A percentile compares a stretch with the other conserved stretches of the same genome.
Evolutionary conservation across 2,797 vertebrate species (phyloP).

Genomic region (Sebastes kiyomatsui): DNA sequence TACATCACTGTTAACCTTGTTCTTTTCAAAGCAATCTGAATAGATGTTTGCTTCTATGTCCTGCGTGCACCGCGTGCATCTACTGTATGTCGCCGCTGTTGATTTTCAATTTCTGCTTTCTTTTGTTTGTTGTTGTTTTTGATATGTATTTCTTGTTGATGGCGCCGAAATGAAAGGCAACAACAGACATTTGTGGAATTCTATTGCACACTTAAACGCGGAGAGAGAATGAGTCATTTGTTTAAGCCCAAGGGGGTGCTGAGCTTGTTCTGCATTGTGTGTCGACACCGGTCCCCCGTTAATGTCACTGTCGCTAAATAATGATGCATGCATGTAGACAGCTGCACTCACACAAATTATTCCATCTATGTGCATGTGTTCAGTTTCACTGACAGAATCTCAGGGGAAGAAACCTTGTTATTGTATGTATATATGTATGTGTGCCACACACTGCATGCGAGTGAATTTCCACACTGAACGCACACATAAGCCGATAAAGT

Average conservation of each 20-base stretch:
- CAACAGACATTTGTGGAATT: constrained; percentile 37
- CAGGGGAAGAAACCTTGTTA: constrained; percentile 3
- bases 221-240: constrained; percentile 64
- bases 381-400: constrained; percentile 27
- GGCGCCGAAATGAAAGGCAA: constrained; percentile 49
- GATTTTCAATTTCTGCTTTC: constrained; percentile 46
- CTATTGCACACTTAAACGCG: constrained; percentile 54
- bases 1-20: constrained; percentile 36
- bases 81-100: not conserved
- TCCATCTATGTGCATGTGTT: constrained; percentile 15
- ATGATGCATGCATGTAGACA: constrained; percentile 58
- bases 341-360: constrained; percentile 22
- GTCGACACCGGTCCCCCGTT: constrained; percentile 64
- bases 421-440: constrained; percentile 2
- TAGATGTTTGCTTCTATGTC: constrained; percentile 34
- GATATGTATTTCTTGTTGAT: constrained; percentile 10
- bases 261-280: constrained; percentile 64
- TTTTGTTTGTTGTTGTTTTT: not conserved
- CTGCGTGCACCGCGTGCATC: not conserved
- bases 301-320: constrained; percentile 64
- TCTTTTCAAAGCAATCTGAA: constrained; percentile 46
- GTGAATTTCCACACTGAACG: constrained; percentile 30
- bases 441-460: constrained; percentile 9
- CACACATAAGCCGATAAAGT: constrained; percentile 27
- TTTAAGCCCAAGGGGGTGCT: constrained; percentile 65